phyloP scores from a whole-genome alignment of 2,113 vertebrate genomes.

The Alouatta palliata region DNA sequence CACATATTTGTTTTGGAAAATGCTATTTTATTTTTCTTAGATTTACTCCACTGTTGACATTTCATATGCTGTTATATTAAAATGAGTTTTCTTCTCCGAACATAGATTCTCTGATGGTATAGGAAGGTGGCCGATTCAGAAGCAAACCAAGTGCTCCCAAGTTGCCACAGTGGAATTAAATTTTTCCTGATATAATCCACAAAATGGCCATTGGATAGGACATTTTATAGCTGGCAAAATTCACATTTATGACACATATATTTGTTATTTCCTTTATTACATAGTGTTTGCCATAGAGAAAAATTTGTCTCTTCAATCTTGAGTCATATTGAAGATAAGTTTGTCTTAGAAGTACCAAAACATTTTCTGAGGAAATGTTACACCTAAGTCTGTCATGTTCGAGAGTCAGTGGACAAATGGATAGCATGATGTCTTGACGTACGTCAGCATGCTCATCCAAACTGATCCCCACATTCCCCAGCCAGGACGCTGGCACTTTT shows the following conservation, averaged over 20 bases:
- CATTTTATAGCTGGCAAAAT: neutral
- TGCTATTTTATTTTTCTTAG: constrained; percentile 8
- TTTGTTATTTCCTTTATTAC: constrained; percentile 30
- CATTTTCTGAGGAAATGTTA: neutral
- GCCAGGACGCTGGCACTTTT: neutral
- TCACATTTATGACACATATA: neutral
- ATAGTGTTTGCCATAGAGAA: neutral
- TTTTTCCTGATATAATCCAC: neutral
- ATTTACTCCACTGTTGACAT: neutral
- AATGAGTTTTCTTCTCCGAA: neutral
- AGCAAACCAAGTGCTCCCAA: neutral
- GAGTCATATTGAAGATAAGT: neutral
- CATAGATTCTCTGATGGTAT: neutral
- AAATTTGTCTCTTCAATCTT: neutral
- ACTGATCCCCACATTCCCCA: neutral
- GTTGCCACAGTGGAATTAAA: neutral
- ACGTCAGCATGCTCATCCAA: neutral
- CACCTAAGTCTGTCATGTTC: neutral
- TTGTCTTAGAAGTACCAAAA: neutral
- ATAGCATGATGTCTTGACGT: neutral
- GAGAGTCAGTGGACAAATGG: neutral
- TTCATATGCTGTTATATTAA: neutral
- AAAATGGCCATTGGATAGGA: neutral
- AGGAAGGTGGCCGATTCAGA: neutral
- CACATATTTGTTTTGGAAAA: constrained; percentile 35